Evolutionary conservation across 2,797 vertebrate genomes (phyloP).

Genomic region (Cyprinella venusta): DNA sequence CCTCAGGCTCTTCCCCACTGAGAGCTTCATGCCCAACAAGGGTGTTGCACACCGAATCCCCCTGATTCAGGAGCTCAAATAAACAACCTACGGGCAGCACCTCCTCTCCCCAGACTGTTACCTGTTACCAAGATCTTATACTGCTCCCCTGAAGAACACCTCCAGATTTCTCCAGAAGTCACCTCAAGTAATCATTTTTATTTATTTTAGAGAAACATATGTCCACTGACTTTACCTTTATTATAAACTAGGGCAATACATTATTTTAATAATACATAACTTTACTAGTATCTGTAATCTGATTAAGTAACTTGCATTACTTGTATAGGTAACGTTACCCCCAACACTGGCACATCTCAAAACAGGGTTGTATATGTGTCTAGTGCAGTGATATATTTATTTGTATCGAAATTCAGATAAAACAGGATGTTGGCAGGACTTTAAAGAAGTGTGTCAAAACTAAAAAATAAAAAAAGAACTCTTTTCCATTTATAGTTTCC

Average conservation of each 20-base stretch:
- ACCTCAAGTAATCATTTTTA: background rate
- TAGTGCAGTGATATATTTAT: background rate
- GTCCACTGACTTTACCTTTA: background rate
- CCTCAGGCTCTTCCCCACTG: constrained; percentile 76
- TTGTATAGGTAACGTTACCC: no score
- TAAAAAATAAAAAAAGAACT: no score
- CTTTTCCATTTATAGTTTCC: background rate
- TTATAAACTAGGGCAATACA: background rate
- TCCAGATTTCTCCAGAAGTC: constrained; percentile 23
- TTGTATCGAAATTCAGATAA: background rate
- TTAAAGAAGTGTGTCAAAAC: background rate
- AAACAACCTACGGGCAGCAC: constrained; percentile 78
- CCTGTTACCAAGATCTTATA: constrained; percentile 55
- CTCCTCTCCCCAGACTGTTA: constrained; percentile 65
- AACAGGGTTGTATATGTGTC: background rate
- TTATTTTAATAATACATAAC: no score
- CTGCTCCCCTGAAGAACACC: constrained; percentile 7
- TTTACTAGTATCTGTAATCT: no score
- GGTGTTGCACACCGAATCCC: constrained; percentile 77
- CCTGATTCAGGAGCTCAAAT: constrained; percentile 77
- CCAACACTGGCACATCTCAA: background rate
- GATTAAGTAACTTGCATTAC: no score
- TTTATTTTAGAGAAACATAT: constrained; percentile 6
- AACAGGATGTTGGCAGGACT: background rate
- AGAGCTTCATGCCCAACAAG: constrained; percentile 72